A percentile compares a stretch with the other conserved stretches of the same genome.
Conservation (phyloP, 1,140 invertebrate species). For the Aricia agestis region DNA sequence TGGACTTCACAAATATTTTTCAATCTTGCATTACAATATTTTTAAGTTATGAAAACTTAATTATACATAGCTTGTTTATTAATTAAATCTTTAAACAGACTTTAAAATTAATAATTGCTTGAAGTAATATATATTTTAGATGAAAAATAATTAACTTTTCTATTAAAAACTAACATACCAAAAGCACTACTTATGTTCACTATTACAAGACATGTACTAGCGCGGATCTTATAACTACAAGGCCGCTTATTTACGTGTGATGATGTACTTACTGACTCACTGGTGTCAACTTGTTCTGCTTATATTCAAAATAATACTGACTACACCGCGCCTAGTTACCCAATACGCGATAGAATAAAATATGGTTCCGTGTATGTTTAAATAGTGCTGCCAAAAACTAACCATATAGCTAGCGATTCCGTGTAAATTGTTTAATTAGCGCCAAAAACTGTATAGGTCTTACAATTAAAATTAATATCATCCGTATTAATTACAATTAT, state of each 20-base stretch:
- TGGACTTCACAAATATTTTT: too few species aligned
- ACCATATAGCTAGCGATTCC: too few species aligned
- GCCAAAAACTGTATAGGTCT: too few species aligned
- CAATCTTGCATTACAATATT: too few species aligned
- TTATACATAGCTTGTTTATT: too few species aligned
- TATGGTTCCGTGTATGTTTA: neutral
- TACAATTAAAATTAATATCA: too few species aligned
- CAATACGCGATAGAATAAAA: neutral
- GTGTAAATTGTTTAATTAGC: too few species aligned
- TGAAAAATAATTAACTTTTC: too few species aligned
- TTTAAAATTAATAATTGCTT: neutral
- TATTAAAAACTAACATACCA: neutral
- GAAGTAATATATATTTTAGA: neutral
- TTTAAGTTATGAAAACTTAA: too few species aligned
- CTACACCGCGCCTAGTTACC: neutral
- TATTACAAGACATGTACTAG: neutral
- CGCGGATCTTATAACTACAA: neutral
- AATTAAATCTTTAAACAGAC: too few species aligned
- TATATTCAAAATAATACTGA: constrained; percentile 13
- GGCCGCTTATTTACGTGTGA: neutral
- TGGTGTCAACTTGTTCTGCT: neutral
- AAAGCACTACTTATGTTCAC: neutral
- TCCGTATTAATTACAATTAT: too few species aligned
- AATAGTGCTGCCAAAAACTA: too few species aligned
- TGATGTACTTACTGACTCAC: constrained; percentile 12